A percentile compares a stretch with the other conserved stretches of the same genome.
Evolutionary conservation across 2,113 vertebrate genomes (phyloP).

Genomic region (Calidris pugnax): DNA sequence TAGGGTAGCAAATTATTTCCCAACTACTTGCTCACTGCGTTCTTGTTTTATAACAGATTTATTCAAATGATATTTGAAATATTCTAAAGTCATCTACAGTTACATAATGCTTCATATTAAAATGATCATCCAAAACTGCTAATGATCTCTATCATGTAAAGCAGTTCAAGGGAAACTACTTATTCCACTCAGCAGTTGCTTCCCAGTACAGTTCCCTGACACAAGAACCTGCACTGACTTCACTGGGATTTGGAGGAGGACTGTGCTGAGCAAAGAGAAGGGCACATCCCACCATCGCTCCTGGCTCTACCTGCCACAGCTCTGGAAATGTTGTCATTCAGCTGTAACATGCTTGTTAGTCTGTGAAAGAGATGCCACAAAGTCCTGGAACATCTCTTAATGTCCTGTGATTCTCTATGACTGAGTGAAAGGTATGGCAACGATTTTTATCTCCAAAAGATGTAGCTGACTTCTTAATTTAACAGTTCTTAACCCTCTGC

Average conservation of each 20-base stretch:
- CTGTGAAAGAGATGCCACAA: neutral
- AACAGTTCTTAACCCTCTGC: neutral
- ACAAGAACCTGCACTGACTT: neutral
- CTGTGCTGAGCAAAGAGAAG: neutral
- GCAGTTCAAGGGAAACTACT: neutral
- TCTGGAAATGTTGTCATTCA: neutral
- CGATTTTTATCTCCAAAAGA: neutral
- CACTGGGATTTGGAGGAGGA: neutral
- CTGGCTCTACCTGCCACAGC: neutral
- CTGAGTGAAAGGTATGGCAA: neutral
- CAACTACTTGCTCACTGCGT: neutral
- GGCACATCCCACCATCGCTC: rapidly evolving
- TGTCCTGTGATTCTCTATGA: neutral
- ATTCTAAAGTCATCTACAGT: slow-evolving; percentile 6
- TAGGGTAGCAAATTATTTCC: neutral
- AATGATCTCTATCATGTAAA: neutral
- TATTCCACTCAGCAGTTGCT: neutral
- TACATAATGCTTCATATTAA: slow-evolving; percentile 11
- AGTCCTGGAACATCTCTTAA: neutral
- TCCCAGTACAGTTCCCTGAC: neutral
- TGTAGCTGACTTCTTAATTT: neutral
- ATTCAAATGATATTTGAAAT: slow-evolving; percentile 21
- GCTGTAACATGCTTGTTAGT: neutral
- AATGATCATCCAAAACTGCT: neutral
- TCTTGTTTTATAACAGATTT: slow-evolving; percentile 8